Conservation (phyloP, 2,113 vertebrate species). For the Atractosteus spatula region DNA sequence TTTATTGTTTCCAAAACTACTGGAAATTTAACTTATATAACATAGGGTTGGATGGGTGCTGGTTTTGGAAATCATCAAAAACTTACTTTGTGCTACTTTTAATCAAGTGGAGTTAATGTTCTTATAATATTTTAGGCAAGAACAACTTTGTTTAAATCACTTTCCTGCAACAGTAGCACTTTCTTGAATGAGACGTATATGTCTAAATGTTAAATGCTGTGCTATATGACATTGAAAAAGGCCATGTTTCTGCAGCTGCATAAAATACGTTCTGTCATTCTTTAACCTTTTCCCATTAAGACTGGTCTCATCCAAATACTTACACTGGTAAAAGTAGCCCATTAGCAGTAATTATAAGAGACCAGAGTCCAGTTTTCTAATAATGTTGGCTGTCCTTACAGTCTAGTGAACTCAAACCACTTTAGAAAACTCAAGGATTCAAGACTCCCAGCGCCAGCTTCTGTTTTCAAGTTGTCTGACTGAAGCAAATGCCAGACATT, state of each 20-base stretch:
- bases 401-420: constrained; percentile 51
- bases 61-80: too few species aligned
- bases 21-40: too few species aligned
- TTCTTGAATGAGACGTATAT: not conserved
- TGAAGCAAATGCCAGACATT: constrained; percentile 60
- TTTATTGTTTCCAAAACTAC: too few species aligned
- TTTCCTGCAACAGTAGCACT: not conserved
- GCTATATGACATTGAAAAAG: constrained; percentile 34
- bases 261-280: constrained; percentile 50
- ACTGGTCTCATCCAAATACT: constrained; percentile 55
- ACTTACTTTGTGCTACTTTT: not conserved
- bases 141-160: constrained; percentile 1
- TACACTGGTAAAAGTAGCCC: constrained; percentile 63
- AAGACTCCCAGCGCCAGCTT: constrained; percentile 50
- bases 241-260: constrained; percentile 36
- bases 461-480: constrained; percentile 48
- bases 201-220: not conserved
- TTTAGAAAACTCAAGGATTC: constrained; percentile 58
- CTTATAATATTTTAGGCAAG: not conserved
- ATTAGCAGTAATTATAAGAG: constrained; percentile 54
- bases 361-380: not conserved
- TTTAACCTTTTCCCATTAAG: constrained; percentile 56
- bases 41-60: too few species aligned
- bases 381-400: not conserved
- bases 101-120: not conserved